Evolutionary conservation across 2,888 invertebrate species (phyloP).

Genomic region (Oconnorella tubifera): DNA sequence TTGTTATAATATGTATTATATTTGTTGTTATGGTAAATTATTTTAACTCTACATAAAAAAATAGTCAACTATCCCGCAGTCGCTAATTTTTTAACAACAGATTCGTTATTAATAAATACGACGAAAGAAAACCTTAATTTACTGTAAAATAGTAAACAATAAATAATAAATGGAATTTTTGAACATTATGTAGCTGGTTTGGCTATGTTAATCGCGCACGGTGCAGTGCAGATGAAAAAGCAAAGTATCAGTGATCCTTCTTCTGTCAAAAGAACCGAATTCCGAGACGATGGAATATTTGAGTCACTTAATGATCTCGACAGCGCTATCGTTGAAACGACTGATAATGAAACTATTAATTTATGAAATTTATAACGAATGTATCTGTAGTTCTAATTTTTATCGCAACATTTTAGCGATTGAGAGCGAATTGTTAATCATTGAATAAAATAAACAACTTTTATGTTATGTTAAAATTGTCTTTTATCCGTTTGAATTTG

Average conservation of each 20-base stretch:
- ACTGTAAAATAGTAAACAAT: too few relatives aligned
- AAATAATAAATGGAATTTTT: neutral
- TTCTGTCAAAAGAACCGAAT: neutral
- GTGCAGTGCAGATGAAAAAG: constrained; percentile 11
- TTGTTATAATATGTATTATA: too few relatives aligned
- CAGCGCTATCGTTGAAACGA: constrained; percentile 24
- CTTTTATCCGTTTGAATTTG: too few relatives aligned
- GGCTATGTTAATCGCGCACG: constrained; percentile 34
- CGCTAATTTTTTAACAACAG: neutral
- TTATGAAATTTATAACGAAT: constrained; percentile 13
- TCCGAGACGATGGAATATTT: constrained; percentile 1
- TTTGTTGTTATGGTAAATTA: too few relatives aligned
- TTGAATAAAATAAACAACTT: too few relatives aligned
- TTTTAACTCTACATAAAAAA: too few relatives aligned
- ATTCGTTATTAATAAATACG: too few relatives aligned
- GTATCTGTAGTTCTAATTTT: neutral
- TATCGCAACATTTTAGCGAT: too few relatives aligned
- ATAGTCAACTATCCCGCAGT: too few relatives aligned
- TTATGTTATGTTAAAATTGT: too few relatives aligned
- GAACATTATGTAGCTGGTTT: constrained; percentile 29
- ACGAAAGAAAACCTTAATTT: too few relatives aligned
- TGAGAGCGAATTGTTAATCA: too few relatives aligned
- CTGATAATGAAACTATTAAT: constrained; percentile 27
- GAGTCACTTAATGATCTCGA: constrained; percentile 28
- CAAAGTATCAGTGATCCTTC: neutral